These are phyloP conservation scores for Scaptomyza tumidula DNA, from an alignment of 2,888 invertebrate genomes.

Conservation along the genomic window DNA sequence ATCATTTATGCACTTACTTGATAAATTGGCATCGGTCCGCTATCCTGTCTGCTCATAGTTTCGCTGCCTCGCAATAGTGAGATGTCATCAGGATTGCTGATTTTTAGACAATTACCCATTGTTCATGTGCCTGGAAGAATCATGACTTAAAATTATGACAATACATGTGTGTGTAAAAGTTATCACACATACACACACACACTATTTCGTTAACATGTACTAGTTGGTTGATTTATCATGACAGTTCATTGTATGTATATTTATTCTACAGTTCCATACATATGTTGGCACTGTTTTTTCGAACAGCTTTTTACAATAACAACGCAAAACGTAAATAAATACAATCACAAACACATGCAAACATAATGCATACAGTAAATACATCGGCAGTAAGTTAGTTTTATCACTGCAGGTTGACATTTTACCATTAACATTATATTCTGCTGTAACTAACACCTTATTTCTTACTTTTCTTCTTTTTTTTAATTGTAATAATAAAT, in stretches of 20 bases:
- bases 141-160: neutral
- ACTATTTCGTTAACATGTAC: neutral
- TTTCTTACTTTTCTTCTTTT: conserved; percentile 3
- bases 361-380: neutral
- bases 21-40: conserved; percentile 83
- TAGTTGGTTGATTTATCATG: neutral
- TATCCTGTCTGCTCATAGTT: conserved; percentile 83
- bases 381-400: neutral
- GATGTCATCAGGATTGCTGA: conserved; percentile 88
- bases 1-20: conserved; percentile 70
- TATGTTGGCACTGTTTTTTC: neutral
- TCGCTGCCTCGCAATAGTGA: conserved; percentile 87
- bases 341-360: conserved; percentile 1
- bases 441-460: neutral
- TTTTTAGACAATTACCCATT: conserved; percentile 91
- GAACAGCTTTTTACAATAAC: neutral
- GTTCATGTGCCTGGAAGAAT: conserved; percentile 5
- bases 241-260: neutral
- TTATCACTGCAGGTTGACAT: neutral
- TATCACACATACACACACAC: neutral
- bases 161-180: neutral
- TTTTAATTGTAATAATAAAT: conserved; percentile 6
- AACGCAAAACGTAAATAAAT: conserved; percentile 22
- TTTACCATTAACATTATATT: neutral
- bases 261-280: neutral